Evolutionary conservation across 2,888 invertebrate genomes (phyloP).

Genomic region (Drosophila limbata): DNA sequence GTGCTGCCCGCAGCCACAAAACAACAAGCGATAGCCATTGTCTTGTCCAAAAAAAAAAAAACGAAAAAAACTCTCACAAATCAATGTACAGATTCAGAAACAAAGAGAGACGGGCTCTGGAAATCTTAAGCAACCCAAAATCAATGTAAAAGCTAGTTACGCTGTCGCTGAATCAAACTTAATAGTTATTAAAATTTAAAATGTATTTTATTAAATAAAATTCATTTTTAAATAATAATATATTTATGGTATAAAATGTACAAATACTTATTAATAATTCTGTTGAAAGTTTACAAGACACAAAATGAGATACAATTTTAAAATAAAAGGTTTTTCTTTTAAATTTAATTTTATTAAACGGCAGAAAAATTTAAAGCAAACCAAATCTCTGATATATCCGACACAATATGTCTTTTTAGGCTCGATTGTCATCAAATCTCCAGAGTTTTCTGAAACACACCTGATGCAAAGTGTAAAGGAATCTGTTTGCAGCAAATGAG

Average conservation of each 20-base stretch:
- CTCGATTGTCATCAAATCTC: not conserved
- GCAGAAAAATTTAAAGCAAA: too few relatives aligned
- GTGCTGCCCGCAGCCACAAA: constrained; percentile 21
- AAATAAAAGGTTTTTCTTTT: not conserved
- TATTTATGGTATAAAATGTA: too few relatives aligned
- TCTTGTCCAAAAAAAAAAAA: constrained; percentile 28
- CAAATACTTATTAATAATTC: too few relatives aligned
- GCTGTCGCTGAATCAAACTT: not conserved
- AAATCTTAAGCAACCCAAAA: not conserved
- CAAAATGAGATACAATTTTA: too few relatives aligned
- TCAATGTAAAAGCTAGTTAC: not conserved
- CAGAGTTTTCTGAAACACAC: not conserved
- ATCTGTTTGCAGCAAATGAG: constrained; percentile 6
- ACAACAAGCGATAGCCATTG: constrained; percentile 42
- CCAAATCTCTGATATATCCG: too few relatives aligned
- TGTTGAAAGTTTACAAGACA: too few relatives aligned
- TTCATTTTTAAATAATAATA: not conserved
- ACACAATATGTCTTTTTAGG: too few relatives aligned
- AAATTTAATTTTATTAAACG: not conserved
- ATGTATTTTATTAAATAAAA: not conserved
- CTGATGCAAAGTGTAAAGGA: not conserved
- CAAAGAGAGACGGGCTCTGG: not conserved
- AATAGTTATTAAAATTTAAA: not conserved
- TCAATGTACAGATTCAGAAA: constrained; percentile 11
- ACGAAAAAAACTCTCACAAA: constrained; percentile 1